Base-by-base conservation (phyloP, 2,888 invertebrate species). In the Meiosimyza decipiens region DNA sequence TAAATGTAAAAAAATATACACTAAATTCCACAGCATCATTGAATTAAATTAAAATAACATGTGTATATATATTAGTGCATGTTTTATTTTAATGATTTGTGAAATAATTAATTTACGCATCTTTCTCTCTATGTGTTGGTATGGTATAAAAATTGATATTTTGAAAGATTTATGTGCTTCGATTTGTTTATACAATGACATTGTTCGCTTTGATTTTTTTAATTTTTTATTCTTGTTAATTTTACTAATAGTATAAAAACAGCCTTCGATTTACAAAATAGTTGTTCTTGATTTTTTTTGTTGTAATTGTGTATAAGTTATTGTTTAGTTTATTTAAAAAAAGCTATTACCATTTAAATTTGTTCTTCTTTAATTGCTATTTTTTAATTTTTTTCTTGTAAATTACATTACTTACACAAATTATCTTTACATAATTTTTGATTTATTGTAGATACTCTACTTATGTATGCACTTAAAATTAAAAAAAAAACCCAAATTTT, bases 191-290 rank as follows among this genome's bases (percentile, higher is more conserved):
- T 40, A 40, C 6, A 40, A 40, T 40, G 40, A 40, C 40, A 40
- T 40, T 40, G 40, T 40, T 40, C 40, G 40, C 9, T 40, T 64
- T 64, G n/a, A 6, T 18, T 64, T 50, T 64, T 64, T n/a, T 54
- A 1, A 22, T 64, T 51, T 2, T 28, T 51, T 28, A 3, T 52
- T 40, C 2, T 40, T 7, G 40, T 40, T 40, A 40, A 40, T 40
- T 40, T 9, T 40, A 40, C 40, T 40, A 40, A 9, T 40, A 40
- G 12, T 66, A 66, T 66, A 66, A 66, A 54, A 66, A 66, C 66
- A 66, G 66, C 66, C 66, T 66, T 66, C 55, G 13, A 66, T 16
- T 66, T 66, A 28, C 66, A 16, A 40, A 47, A 47, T 13, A 33
- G 40, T 28, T 22, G 13, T 40, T 40, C 40, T 9, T 40, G 9